phyloP scores from a whole-genome alignment of 2,888 invertebrate species.

The Conops quadrifasciatus region DNA sequence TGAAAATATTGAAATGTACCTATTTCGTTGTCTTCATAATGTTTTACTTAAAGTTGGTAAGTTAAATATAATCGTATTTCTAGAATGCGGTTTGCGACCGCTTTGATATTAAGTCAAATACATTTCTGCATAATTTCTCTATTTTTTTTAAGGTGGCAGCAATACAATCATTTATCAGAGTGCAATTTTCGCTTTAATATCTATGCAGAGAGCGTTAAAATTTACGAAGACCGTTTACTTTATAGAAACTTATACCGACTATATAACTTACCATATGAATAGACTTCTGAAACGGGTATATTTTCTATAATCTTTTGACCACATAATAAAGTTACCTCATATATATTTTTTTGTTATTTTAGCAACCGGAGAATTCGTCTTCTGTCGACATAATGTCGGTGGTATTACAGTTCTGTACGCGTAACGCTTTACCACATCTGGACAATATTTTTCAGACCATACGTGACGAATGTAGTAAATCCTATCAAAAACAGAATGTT shows the following conservation, averaged over 20 bases:
- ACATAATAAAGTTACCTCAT: no score
- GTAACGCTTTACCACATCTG: conserved; percentile 72
- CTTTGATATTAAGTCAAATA: background rate
- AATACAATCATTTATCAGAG: conserved; percentile 72
- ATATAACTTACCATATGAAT: conserved; percentile 77
- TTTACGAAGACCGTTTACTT: conserved; percentile 70
- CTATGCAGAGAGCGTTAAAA: conserved; percentile 70
- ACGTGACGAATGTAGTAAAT: conserved; percentile 58
- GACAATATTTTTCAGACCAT: conserved; percentile 77
- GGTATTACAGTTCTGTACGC: conserved; percentile 75
- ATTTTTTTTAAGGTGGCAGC: conserved; percentile 69
- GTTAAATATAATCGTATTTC: conserved; percentile 7
- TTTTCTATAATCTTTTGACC: conserved; percentile 9
- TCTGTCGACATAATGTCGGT: conserved; percentile 78
- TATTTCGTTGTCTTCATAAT: conserved; percentile 74
- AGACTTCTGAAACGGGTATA: conserved; percentile 70
- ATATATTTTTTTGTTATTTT: conserved; percentile 15
- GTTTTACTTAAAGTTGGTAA: conserved; percentile 77
- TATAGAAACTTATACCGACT: conserved; percentile 76
- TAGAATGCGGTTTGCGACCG: background rate
- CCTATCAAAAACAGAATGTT: conserved; percentile 70
- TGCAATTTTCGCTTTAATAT: conserved; percentile 70
- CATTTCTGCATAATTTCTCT: background rate
- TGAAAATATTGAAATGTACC: conserved; percentile 69
- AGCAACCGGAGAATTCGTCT: conserved; percentile 68